Evolutionary conservation across 2,888 invertebrate genomes (phyloP).

Genomic region (Caenorhabditis plicata): DNA sequence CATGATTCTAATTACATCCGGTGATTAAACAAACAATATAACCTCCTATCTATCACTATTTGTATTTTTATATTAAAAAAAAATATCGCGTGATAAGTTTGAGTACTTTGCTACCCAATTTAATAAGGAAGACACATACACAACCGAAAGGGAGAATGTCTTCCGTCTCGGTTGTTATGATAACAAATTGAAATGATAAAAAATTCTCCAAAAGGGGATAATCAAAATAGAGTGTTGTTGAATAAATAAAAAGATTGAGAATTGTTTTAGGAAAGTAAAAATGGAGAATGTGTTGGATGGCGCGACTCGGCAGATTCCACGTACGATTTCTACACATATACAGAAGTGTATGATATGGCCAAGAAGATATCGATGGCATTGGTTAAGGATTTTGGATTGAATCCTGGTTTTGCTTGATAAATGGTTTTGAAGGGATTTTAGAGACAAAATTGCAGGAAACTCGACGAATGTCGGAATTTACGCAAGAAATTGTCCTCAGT

Average conservation of each 20-base stretch:
- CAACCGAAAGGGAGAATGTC: no score
- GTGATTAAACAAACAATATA: no score
- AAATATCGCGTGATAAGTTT: no score
- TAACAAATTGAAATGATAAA: no score
- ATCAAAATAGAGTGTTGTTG: not conserved
- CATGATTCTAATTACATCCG: no score
- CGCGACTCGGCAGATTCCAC: constrained; percentile 32
- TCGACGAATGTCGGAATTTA: constrained; percentile 85
- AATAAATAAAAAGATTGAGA: not conserved
- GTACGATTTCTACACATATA: constrained; percentile 50
- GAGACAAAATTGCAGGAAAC: constrained; percentile 36
- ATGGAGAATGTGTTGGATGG: constrained; percentile 53
- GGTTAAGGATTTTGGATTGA: constrained; percentile 44
- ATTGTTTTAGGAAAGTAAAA: constrained; percentile 41
- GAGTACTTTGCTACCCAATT: no score
- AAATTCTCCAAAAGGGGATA: no score
- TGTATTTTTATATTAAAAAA: constrained; percentile 23
- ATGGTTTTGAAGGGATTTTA: not conserved
- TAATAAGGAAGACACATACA: no score
- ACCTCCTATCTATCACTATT: no score
- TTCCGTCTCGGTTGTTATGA: no score
- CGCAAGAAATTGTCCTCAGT: constrained; percentile 88
- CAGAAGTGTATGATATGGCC: constrained; percentile 45
- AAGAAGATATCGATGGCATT: constrained; percentile 44
- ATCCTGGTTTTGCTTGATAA: no score